Base-by-base conservation (phyloP, 2,797 vertebrate species). In the Sebastes matsubarae region DNA sequence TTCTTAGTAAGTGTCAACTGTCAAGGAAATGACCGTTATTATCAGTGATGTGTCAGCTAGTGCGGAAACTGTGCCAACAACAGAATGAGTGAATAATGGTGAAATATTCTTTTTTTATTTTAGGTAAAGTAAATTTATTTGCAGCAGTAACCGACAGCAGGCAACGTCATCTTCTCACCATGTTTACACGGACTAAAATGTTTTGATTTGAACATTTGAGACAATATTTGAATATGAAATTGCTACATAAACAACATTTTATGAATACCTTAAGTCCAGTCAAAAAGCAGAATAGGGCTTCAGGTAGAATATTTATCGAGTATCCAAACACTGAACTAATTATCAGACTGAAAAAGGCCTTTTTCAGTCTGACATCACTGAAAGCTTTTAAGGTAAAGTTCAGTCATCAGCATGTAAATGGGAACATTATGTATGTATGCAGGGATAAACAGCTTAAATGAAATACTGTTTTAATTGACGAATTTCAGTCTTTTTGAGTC, bases 401-500 rank as follows among this genome's bases (percentile, higher is more conserved):
- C 13, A 61, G 52, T 72, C 32, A 54, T 34, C 6, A 58, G 1
- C 5, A 13, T 65, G 11, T 52, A 29, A 36, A 63, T 36, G 24
- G 3, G 3, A 77, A 8, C 13, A 25, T 18, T 46, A 46, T 46
- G 16, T 46, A 4, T 63, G 13, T 22, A 54, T 54, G 20, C 8
- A 63, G 8, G 6, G 4, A 36, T 36, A 58, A 38, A 34, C 18
- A 18, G 6, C 20, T 72, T 16, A 27, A 27, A 36, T 36, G 0
- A 66, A 27, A 36, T 16, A n/a, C 6, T 3, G 9, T 73, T 30
- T 76, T n/a, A 42, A 71, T 77, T 66, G 13, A 30, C 18, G 34
- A 68, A 22, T 30, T 52, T 27, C 7, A 16, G 16, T 30, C 55
- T 67, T 64, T 81, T 59, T 52, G 52, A 89, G 54, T 72, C 38